A percentile compares a stretch with the other conserved stretches of the same genome.
Evolutionary conservation across 2,888 invertebrate species (phyloP).

Genomic region (Lepidochitona cinerea): DNA sequence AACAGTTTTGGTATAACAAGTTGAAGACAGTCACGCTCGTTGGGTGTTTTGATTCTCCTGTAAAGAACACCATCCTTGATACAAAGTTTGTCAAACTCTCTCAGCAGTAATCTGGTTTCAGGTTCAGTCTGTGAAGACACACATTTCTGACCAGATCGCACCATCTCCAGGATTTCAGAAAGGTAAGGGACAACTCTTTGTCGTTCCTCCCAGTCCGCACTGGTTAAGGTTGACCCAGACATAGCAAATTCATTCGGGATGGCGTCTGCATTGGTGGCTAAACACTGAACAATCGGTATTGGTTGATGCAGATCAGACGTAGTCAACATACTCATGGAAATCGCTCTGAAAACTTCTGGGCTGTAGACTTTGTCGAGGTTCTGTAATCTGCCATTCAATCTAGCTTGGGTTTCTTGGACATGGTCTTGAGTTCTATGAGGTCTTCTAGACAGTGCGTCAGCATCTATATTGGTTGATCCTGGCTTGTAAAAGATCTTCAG

Average conservation of each 20-base stretch:
- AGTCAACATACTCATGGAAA: background rate
- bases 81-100: background rate
- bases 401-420: background rate
- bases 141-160: background rate
- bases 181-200: background rate
- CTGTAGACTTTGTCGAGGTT: background rate
- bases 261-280: background rate
- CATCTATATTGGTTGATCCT: constrained; percentile 11
- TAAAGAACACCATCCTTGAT: background rate
- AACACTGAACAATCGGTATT: background rate
- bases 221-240: background rate
- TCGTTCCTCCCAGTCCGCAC: background rate
- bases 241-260: background rate
- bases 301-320: background rate
- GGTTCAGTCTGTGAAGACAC: background rate
- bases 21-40: background rate
- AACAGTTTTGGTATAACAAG: background rate
- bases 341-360: background rate
- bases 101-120: background rate
- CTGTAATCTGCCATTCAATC: background rate
- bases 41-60: background rate
- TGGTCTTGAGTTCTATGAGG: background rate
- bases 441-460: constrained; percentile 1
- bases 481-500: constrained; percentile 11
- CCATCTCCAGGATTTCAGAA: background rate